These are phyloP conservation scores for Odontomyia ornata DNA, from an alignment of 2,888 invertebrate genomes.

Conservation along the genomic window DNA sequence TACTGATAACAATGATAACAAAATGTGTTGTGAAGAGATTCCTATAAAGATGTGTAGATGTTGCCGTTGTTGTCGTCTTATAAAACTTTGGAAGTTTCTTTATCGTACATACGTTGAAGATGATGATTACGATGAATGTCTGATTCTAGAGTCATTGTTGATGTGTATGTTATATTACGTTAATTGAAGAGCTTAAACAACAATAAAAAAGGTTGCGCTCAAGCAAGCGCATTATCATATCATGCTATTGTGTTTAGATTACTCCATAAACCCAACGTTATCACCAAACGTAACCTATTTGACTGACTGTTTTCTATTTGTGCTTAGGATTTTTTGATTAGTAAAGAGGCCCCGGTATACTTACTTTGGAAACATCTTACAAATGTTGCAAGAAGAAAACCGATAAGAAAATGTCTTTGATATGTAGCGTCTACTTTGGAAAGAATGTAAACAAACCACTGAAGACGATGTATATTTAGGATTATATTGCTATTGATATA, in stretches of 20 bases:
- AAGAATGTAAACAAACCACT: no score
- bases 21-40: background rate
- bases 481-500: no score
- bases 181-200: constrained; percentile 2
- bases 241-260: background rate
- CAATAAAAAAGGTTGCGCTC: background rate
- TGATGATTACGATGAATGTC: background rate
- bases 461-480: no score
- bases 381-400: no score
- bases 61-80: background rate
- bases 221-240: background rate
- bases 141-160: background rate
- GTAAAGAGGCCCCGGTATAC: background rate
- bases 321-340: background rate
- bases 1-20: constrained; percentile 19
- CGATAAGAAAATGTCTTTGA: no score
- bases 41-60: background rate
- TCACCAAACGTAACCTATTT: constrained; percentile 1
- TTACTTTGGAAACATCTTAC: no score
- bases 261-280: background rate
- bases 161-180: background rate
- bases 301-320: background rate
- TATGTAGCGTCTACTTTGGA: no score
- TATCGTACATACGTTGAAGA: background rate
- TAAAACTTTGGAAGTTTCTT: background rate